Base-by-base conservation (phyloP, 2,113 vertebrate genomes). In the Oxyura jamaicensis region DNA sequence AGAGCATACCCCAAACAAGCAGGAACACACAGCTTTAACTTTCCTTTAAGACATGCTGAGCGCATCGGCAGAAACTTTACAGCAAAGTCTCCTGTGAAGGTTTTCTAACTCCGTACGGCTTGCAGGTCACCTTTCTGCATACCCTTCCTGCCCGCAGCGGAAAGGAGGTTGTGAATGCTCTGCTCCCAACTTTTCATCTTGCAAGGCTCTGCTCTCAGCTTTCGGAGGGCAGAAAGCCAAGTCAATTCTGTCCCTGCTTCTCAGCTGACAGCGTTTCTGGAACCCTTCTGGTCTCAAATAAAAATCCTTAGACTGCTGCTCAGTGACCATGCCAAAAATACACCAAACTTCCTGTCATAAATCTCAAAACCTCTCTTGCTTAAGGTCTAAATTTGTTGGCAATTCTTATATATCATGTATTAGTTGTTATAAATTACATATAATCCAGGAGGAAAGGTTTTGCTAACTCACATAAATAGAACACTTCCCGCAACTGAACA, bases 131-230 rank as follows among this genome's bases (percentile, higher is more conserved):
- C 26, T 3, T 35, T 20, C 35, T 25, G n/a, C n/a, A 29, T 3
- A 21, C 16, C 7, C 8, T 28, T n/a, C 28, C 22, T 11, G 23
- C 44, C 63, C 0, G 1, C 8, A 39, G 62, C 1, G 0, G 42
- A 36, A 35, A n/a, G 29, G 44, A 3, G 7, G 36, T 8, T 52
- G 46, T 15, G 5, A 67, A 53, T 26, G 11, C 20, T 15, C 14
- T 15, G 14, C 79, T 80, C 28, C 58, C 48, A 26, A 7, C 17
- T 39, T 28, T 53, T 56, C 13, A 16, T 28, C 23, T 1, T 0
- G 13, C 1, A 0, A 58, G 31, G 44, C 28, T 2, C 11, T 19
- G 36, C 11, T 50, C 36, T 59, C 14, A 3, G 28, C 21, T 67
- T 48, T 48, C 0, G 0, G 41, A 6, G 10, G 12, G 25, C 36